Evolutionary conservation across 2,888 invertebrate genomes (phyloP).

Genomic region (Papilio protenor): DNA sequence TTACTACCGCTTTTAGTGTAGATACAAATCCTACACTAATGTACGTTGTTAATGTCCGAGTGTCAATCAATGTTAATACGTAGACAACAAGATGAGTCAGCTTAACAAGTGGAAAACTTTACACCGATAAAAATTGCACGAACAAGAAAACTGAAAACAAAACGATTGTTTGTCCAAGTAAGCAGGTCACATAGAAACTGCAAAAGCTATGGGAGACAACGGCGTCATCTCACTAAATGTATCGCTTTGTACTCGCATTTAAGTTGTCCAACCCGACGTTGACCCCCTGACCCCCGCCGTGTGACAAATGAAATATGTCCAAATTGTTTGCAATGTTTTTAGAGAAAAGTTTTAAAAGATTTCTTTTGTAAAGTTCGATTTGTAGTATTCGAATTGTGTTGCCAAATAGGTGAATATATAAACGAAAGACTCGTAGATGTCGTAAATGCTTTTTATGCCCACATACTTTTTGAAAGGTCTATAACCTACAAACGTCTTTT

Average conservation of each 20-base stretch:
- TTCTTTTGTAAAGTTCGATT: conserved; percentile 22
- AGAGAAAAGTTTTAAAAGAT: conserved; percentile 28
- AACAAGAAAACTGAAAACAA: conserved; percentile 6
- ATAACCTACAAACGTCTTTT: too few relatives aligned
- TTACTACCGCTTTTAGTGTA: not conserved
- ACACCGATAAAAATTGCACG: conserved; percentile 19
- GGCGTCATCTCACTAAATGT: conserved; percentile 51
- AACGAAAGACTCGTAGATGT: not conserved
- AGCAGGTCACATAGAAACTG: conserved; percentile 41
- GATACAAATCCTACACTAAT: too few relatives aligned
- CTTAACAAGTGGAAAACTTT: conserved; percentile 5
- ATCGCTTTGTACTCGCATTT: conserved; percentile 49
- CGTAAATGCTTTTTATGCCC: too few relatives aligned
- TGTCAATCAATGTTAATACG: not conserved
- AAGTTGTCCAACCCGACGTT: conserved; percentile 39
- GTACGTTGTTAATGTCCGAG: too few relatives aligned
- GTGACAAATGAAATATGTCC: conserved; percentile 39
- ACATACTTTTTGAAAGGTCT: too few relatives aligned
- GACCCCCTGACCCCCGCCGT: conserved; percentile 40
- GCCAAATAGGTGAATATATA: conserved; percentile 10
- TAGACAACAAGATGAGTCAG: conserved; percentile 1
- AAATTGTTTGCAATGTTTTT: conserved; percentile 31
- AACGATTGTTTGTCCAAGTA: conserved; percentile 22
- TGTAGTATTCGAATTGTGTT: not conserved
- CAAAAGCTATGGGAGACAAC: conserved; percentile 45